These are phyloP conservation scores for Conops quadrifasciatus DNA, from an alignment of 2,888 invertebrate genomes.

Conservation along the genomic window DNA sequence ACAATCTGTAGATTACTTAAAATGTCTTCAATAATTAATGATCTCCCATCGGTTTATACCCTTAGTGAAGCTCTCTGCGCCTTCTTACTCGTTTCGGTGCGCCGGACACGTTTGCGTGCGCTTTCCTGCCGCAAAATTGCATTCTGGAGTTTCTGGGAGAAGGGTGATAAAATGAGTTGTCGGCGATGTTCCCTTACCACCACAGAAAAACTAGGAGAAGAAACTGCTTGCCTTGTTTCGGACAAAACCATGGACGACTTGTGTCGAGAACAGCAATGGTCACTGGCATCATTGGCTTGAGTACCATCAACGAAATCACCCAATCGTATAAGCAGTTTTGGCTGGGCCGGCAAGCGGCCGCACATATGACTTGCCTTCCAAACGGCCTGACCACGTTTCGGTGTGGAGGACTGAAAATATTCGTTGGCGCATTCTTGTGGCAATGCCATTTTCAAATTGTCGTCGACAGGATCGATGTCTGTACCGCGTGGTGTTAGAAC, in stretches of 20 bases:
- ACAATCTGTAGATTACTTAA: no score
- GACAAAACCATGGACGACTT: background rate
- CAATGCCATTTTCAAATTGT: background rate
- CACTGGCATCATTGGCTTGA: background rate
- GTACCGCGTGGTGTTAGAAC: background rate
- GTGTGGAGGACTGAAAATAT: constrained; percentile 24
- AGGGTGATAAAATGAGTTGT: constrained; percentile 41
- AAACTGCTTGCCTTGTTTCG: constrained; percentile 16
- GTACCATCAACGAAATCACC: background rate
- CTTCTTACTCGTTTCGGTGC: constrained; percentile 43
- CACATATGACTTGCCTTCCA: background rate
- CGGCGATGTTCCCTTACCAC: constrained; percentile 42
- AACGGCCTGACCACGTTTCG: constrained; percentile 9
- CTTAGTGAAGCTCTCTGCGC: constrained; percentile 43
- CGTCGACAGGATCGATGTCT: background rate
- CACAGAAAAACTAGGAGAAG: constrained; percentile 42
- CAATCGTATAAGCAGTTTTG: background rate
- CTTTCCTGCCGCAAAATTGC: constrained; percentile 44
- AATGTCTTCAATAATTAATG: background rate
- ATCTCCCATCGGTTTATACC: constrained; percentile 36
- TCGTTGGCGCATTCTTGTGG: constrained; percentile 20
- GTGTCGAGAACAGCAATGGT: background rate
- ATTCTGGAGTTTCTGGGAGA: constrained; percentile 37
- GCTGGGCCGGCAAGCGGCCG: background rate
- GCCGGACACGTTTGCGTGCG: constrained; percentile 46